These are phyloP conservation scores for Homalodisca vitripennis DNA, from an alignment of 1,140 invertebrate genomes.

Conservation along the genomic window DNA sequence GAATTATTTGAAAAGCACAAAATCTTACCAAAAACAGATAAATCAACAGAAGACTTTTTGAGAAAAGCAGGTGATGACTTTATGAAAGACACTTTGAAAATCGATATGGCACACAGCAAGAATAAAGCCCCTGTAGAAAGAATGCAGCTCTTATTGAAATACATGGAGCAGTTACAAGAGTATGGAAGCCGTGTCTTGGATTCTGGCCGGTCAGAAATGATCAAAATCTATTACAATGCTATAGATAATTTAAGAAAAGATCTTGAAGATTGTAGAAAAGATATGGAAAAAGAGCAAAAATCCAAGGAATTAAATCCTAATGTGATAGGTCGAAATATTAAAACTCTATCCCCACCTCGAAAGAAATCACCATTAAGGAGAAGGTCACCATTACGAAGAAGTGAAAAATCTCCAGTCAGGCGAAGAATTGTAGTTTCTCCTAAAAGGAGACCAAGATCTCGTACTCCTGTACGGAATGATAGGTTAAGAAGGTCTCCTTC, in stretches of 20 bases:
- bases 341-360: neutral
- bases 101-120: neutral
- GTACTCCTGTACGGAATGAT: neutral
- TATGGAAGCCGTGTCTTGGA: slow-evolving; percentile 10
- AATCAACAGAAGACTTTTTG: neutral
- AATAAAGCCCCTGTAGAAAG: slow-evolving; percentile 5
- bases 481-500: neutral
- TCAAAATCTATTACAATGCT: slow-evolving; percentile 12
- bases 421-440: no score
- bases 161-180: slow-evolving; percentile 19
- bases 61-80: slow-evolving; percentile 17
- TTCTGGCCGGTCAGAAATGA: slow-evolving; percentile 11
- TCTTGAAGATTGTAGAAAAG: slow-evolving; percentile 4
- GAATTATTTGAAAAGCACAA: slow-evolving; percentile 17
- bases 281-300: slow-evolving; percentile 19
- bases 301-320: no score
- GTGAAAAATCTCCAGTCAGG: no score
- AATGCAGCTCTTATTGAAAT: slow-evolving; percentile 6
- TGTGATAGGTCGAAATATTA: no score
- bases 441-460: neutral
- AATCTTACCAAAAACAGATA: neutral
- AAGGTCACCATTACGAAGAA: neutral
- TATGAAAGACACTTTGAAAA: neutral
- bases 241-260: slow-evolving; percentile 8
- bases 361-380: neutral